phyloP scores from a whole-genome alignment of 2,888 invertebrate genomes.

The Idaea aversata region DNA sequence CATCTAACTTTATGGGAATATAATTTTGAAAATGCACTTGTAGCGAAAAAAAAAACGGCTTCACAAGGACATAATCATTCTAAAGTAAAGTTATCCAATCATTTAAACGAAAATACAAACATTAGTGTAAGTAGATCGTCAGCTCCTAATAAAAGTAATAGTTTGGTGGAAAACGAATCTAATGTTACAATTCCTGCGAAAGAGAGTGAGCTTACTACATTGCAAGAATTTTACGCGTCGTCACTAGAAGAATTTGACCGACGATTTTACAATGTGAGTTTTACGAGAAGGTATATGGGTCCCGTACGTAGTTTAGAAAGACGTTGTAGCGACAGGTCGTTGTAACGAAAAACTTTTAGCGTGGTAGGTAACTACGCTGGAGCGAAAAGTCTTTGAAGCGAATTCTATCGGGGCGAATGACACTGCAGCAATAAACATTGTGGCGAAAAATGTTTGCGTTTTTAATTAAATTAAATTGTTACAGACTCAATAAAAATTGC shows the following conservation, averaged over 20 bases:
- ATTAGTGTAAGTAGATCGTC: background rate
- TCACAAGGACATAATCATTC: background rate
- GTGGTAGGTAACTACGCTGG: too few relatives aligned
- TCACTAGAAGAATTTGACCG: slow-evolving; percentile 43
- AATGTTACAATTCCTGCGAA: background rate
- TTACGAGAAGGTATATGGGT: background rate
- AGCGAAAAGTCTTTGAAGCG: too few relatives aligned
- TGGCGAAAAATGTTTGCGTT: too few relatives aligned
- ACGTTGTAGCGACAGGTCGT: too few relatives aligned
- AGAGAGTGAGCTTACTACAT: background rate
- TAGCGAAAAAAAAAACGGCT: background rate
- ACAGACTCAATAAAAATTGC: too few relatives aligned
- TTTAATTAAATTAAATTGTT: too few relatives aligned
- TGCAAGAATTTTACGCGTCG: slow-evolving; percentile 6
- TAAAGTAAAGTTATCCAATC: background rate
- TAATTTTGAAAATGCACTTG: background rate
- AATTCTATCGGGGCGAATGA: too few relatives aligned
- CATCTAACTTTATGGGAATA: background rate
- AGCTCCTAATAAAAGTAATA: background rate
- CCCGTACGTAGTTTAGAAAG: too few relatives aligned
- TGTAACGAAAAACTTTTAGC: too few relatives aligned
- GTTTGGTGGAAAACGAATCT: background rate
- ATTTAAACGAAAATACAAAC: background rate
- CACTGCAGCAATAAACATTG: too few relatives aligned
- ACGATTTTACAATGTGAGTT: slow-evolving; percentile 45